Base-by-base conservation (phyloP, 2,797 vertebrate species). In the Nasua narica region DNA sequence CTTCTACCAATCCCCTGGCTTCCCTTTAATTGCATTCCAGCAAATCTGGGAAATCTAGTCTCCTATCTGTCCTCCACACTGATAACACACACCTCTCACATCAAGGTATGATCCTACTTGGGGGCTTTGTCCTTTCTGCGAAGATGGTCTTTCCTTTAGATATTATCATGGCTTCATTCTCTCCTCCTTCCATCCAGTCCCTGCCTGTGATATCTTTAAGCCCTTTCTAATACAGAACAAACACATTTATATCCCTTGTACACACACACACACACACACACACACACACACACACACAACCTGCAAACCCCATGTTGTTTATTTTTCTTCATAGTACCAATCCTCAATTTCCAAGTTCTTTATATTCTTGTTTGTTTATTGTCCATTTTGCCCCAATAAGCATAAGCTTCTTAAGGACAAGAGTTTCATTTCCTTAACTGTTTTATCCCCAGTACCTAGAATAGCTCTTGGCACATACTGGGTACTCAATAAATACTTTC, bases 401-500 rank as follows among this genome's bases (percentile, higher is more conserved):
- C 19, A 43, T 50, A 86, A 35, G 29, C 18, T 77, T 81, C 6
- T 40, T 1, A 2, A 86, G 32, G 58, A 10, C 18, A 88, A 69
- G 13, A 65, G 32, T 67, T 93, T 86, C 16, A 48, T 35, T 60
- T 62, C 35, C 82, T 91, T 95, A 50, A 81, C 11, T 86, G 4
- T 29, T 79, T 83, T 46, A 77, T 3, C 16, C 32, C 25, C 21
- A 82, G 16, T 40, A 18, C 69, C 50, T 78, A 70, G 32, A 85
- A 37, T 32, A 48, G 1, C 16, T 29, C 29, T 62, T n/a, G 84
- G 27, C 32, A 82, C 23, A 50, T 7, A 56, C 9, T 29, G 40
- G 87, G 19, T 14, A 19, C 43, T 54, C 48, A 91, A 72, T 32
- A 40, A 86, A 93, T 69, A 46, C n/a, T 85, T 81, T 82, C 48